Base-by-base conservation (phyloP, 1,140 invertebrate genomes). In the Campoletis sonorensis region DNA sequence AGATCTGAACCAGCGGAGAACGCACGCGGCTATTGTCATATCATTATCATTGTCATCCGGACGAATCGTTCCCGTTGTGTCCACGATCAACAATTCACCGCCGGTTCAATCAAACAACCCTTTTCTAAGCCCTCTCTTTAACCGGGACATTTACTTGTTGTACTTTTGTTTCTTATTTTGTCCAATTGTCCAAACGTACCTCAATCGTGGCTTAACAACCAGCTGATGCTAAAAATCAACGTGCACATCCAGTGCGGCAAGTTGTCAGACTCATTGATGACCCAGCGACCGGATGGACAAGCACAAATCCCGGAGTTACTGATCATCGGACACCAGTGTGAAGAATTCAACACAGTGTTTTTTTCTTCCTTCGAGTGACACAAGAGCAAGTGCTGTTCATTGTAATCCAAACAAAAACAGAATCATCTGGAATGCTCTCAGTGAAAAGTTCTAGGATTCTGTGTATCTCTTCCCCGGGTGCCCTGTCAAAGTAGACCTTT, bases 1-100 rank as follows among this genome's bases (percentile, higher is more conserved):
- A 90, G 91, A 92, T 92, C 90, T 87, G 90, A 92, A 90, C 90
- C 89, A 88, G 90, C 86, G 89, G 91, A 90, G 91, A 92, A 91
- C 91, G 90, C 91, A 92, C 91, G 86, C 77, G 78, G 78, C 88
- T 88, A 92, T 92, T 92, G 91, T 92, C 91, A 89, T 90, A 91
- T 91, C 89, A 91, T 91, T 91, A 90, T 90, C 88, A 91, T 91
- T 89, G 87, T 90, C 89, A 88, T 86, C 81, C 82, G 83, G 73
- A 81, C 77, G 68, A 13, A 64, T n/a, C 70, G 83, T 82, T 82
- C 84, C 84, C 84, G 84, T 83, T 26, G 23, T 37, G 26, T 21
- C 23, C 16, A 45, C 18, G 26, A 40, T 79, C n/a, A n/a, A 70
- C 13, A 33, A 70, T 15, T 16, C n/a, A 33, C 27, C 16, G 61